A percentile compares a stretch with the other conserved stretches of the same genome.
These are phyloP conservation scores for Rhynchomys soricoides DNA, from an alignment of 2,113 vertebrate species.

Conservation along the genomic window DNA sequence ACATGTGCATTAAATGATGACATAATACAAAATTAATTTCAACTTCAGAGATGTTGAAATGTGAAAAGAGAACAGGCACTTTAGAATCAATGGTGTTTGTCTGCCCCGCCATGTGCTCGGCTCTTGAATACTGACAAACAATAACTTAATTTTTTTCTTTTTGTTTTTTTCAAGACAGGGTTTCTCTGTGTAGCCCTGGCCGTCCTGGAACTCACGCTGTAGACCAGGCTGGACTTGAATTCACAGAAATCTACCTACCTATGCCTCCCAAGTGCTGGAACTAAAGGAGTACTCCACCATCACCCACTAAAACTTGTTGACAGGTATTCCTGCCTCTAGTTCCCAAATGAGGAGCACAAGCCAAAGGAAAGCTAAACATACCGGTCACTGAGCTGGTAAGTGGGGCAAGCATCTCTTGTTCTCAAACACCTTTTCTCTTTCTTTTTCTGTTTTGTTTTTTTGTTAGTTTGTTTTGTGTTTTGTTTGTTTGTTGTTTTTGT, in stretches of 20 bases:
- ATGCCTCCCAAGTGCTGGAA: background rate
- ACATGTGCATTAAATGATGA: background rate
- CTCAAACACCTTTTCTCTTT: background rate
- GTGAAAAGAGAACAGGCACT: background rate
- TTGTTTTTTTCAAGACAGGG: background rate
- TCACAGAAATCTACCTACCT: background rate
- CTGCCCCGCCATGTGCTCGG: background rate
- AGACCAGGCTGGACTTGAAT: background rate
- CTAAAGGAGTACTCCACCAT: background rate
- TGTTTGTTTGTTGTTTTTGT: no score
- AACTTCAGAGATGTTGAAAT: conserved; percentile 44
- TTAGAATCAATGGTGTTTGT: background rate
- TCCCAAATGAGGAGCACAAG: background rate
- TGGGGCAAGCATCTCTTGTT: background rate
- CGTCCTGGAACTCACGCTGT: background rate
- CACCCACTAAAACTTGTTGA: background rate
- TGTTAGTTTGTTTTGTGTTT: no score
- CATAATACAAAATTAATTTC: background rate
- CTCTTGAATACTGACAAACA: conserved; percentile 18
- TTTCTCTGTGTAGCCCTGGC: background rate
- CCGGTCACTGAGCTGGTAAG: background rate
- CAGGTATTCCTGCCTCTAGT: background rate
- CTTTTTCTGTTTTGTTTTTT: no score
- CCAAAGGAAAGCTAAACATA: background rate
- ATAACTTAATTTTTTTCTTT: background rate